Base-by-base conservation (phyloP, 2,797 vertebrate genomes). In the Gambusia yucatana region DNA sequence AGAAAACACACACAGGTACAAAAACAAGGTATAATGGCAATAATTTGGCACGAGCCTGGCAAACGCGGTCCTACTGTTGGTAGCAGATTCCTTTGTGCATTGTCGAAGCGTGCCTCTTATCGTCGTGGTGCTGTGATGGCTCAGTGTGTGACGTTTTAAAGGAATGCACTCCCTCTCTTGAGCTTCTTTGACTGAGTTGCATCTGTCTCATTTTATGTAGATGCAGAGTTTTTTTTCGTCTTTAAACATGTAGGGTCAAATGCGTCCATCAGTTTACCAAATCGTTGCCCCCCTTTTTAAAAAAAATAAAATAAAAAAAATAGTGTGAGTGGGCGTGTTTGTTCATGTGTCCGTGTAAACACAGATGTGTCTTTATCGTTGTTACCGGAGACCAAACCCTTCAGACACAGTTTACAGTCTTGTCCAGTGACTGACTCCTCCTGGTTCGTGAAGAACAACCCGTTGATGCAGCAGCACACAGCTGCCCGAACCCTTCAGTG, bases 1-100 rank as follows among this genome's bases (percentile, higher is more conserved):
- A 77, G 5, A 70, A 77, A 5, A 16, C 48, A 57, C 76, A 79
- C 71, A 63, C 82, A 86, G 83, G 77, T 88, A 84, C 78, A 77
- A 78, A 73, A 80, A 81, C 28, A 13, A 91, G 84, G 93, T 94
- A 95, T 93, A 83, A 88, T 89, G 93, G 94, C 94, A 95, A 95
- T 95, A 95, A 94, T 84, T 84, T 87, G 86, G 82, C 87, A 80
- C 71, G 67, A 82, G 87, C 82, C 84, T 77, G 77, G 78, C 80
- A 80, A 50, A 86, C 81, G 46, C 52, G 30, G 83, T 82, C 86
- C 79, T 61, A 78, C 65, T 82, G 80, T 88, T 70, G 83, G 88
- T 92, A 90, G 87, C 88, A 82, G 79, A 84, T 82, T 50, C 57
- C 74, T 75, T 61, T 41, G 52, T 82, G 84, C 44, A 55, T 81